Evolutionary conservation across 2,888 invertebrate genomes (phyloP), one percentile per base, ranked within the genome.

Genomic region (Dyspetes luteomarginatus): DNA sequence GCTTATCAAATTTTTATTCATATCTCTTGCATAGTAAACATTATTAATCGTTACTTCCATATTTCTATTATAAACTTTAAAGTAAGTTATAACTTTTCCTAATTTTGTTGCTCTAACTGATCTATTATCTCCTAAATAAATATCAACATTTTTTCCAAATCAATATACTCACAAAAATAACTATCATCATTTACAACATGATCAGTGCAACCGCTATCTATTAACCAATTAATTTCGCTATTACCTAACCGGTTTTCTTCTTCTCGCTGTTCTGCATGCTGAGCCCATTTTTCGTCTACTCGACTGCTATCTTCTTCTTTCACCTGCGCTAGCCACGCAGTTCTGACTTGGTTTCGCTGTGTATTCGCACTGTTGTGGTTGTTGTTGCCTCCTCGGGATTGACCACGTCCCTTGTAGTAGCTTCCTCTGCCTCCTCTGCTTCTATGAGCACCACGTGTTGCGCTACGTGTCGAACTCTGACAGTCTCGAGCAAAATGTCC

Each of bases 401-500:
- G 36, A 36, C 9, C 4, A 62, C 19, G 7, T 50, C 58, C 26
- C 19, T 60, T 26, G 62, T 68, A 56, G 9, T 17, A 19, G 71
- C 78, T 52, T 26, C 28, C 41, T 15, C 56, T 41, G 36, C 22
- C 56, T 28, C n/a, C 52, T 81, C 69, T 45, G 17, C 58, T 43
- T 43, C 36, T 36, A 36, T 71, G 28, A 19, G 45, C 55, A 79
- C 85, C n/a, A n/a, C n/a, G n/a, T n/a, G n/a, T n/a, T n/a, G n/a
- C n/a, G n/a, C n/a, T n/a, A n/a, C n/a, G n/a, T n/a, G n/a, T n/a
- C n/a, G n/a, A n/a, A n/a, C n/a, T n/a, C n/a, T n/a, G n/a, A n/a
- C n/a, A 85, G 45, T 86, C 75, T 48, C 45, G 56, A 56, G 64
- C 50, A n/a, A 78, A 67, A 79, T 86, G 84, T 19, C 84, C 85